Evolutionary conservation across 2,113 vertebrate species (phyloP).

Genomic region (Rattus rattus): DNA sequence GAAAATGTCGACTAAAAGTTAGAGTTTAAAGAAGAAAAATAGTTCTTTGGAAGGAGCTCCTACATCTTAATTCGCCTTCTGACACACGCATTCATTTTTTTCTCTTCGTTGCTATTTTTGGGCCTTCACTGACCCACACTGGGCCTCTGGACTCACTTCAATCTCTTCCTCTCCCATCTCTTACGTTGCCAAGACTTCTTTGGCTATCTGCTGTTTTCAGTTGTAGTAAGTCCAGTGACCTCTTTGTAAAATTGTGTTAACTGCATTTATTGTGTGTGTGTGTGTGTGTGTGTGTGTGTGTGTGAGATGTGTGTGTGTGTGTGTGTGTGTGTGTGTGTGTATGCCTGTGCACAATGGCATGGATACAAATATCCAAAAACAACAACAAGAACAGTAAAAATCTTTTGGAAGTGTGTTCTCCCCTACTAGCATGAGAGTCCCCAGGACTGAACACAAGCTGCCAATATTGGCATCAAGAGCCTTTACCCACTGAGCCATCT

Average conservation of each 20-base stretch:
- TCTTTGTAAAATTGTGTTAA: not conserved
- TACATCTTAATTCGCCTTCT: not conserved
- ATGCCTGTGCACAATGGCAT: not conserved
- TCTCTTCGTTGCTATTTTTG: not conserved
- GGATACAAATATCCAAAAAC: not conserved
- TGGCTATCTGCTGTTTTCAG: not conserved
- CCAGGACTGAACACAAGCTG: not conserved
- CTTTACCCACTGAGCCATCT: not conserved
- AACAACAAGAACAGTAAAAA: no score
- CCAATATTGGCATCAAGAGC: not conserved
- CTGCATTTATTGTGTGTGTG: not conserved
- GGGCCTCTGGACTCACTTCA: not conserved
- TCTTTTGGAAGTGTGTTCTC: not conserved
- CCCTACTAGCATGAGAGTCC: not conserved
- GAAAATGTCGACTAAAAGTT: not conserved
- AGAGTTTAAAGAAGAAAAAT: not conserved
- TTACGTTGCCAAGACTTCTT: not conserved
- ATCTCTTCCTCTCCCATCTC: not conserved
- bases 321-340: not conserved
- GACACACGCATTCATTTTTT: no score
- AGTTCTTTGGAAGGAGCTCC: not conserved
- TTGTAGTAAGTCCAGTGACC: not conserved
- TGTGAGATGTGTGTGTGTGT: not conserved
- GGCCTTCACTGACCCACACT: fast-evolving
- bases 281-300: not conserved